Evolutionary conservation across 2,888 invertebrate genomes (phyloP), one percentile per base, ranked within the genome.

Genomic region (Phortica magna): DNA sequence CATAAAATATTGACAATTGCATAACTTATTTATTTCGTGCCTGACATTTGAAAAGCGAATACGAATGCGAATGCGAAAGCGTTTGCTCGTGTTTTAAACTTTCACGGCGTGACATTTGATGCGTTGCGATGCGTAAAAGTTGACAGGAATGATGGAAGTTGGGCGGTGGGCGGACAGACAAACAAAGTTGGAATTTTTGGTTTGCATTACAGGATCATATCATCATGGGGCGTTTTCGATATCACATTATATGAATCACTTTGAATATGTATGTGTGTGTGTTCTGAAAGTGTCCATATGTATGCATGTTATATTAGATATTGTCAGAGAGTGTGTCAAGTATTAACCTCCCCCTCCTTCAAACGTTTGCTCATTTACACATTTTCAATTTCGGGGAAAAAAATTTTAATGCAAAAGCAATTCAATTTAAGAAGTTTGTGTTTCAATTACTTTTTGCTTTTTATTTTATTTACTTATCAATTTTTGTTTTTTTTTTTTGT

Each of bases 1-100:
- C 71, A 64, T 71, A 75, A 71, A 75, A 75, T 75, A 75, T 71
- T 75, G 71, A 75, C 75, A 75, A 75, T 71, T 71, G 71, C 75
- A 71, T 71, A 75, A 61, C 70, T 75, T 71, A 75, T 75, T 70
- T 75, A 61, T 75, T 70, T 64, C 19, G 43, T 19, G 61, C 9
- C 9, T 61, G 61, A 61, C 19, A 61, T 19, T 61, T 61, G 61
- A 14, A n/a, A 55, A n/a, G 55, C 14, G 55, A 55, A 55, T 55
- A 2, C 14, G 55, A 55, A 55, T 55, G 2, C 14, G 55, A 55
- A 55, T 55, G 55, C 1, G 55, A 55, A 55, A 22, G 61, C 9
- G 22, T 19, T 68, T 19, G 43, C 14, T 48, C 3, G 48, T 71
- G 71, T 19, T 48, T 48, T 48, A 48, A 48, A 48, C 48, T 48